Evolutionary conservation across 2,888 invertebrate genomes (phyloP).

Genomic region (Amphipoea lucens): DNA sequence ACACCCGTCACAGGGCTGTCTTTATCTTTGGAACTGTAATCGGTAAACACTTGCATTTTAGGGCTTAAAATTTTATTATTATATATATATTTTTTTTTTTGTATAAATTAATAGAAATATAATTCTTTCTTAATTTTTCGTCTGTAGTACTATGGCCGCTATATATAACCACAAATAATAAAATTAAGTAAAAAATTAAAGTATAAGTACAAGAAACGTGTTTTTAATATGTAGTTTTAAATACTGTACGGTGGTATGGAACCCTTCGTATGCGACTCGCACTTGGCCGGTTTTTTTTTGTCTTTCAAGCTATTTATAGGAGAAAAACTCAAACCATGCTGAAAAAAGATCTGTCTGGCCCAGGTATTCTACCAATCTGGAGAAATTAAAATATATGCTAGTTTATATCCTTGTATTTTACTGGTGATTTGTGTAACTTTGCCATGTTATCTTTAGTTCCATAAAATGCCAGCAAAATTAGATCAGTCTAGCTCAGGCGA

Average conservation of each 20-base stretch:
- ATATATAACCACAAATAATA: no score
- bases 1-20: no score
- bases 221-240: no score
- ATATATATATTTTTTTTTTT: fast-evolving
- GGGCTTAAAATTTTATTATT: no score
- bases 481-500: constrained; percentile 36
- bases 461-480: constrained; percentile 30
- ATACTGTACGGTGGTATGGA: neutral
- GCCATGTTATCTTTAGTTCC: constrained; percentile 9
- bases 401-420: neutral
- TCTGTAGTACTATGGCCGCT: no score
- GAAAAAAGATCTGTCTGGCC: neutral
- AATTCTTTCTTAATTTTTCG: no score
- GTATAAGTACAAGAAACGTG: no score
- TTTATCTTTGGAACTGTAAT: no score
- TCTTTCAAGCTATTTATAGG: neutral
- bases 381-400: neutral
- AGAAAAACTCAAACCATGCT: neutral
- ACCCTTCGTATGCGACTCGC: no score
- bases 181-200: no score
- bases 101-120: no score
- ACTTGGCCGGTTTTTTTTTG: neutral
- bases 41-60: no score
- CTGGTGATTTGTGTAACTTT: neutral
- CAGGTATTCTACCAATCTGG: neutral